These are phyloP conservation scores for Limnephilus rhombicus DNA, from an alignment of 2,888 invertebrate species.

Conservation along the genomic window DNA sequence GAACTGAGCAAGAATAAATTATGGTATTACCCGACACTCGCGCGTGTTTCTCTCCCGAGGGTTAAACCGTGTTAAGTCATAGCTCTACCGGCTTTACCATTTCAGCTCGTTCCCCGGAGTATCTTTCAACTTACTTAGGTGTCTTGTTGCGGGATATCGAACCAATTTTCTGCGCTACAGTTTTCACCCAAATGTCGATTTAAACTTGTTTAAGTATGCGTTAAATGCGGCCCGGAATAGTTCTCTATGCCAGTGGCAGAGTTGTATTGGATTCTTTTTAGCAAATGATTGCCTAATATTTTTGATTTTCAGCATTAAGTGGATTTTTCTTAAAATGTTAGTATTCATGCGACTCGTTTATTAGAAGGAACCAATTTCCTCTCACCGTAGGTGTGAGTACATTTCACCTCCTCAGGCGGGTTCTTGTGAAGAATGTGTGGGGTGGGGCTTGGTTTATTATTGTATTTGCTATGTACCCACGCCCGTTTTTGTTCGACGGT, in stretches of 20 bases:
- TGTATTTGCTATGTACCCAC: not conserved
- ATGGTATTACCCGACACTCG: slow-evolving; percentile 14
- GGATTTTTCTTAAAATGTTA: no score
- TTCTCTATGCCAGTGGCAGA: not conserved
- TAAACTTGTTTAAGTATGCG: not conserved
- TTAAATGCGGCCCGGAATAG: not conserved
- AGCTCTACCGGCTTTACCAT: slow-evolving; percentile 29
- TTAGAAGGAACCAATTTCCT: not conserved
- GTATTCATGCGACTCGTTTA: no score
- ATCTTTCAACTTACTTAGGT: slow-evolving; percentile 27
- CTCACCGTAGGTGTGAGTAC: not conserved
- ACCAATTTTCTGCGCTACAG: slow-evolving; percentile 23
- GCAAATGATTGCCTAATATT: no score
- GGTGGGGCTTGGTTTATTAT: no score
- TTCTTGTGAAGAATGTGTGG: no score
- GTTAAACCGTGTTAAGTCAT: slow-evolving; percentile 22
- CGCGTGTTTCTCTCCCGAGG: slow-evolving; percentile 11
- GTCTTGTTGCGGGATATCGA: slow-evolving; percentile 13
- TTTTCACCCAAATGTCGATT: slow-evolving; percentile 10
- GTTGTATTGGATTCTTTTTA: not conserved
- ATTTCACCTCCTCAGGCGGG: not conserved
- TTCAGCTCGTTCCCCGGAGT: slow-evolving; percentile 6
- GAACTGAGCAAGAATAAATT: slow-evolving; percentile 21
- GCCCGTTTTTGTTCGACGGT: no score
- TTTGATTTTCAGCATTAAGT: no score